Evolutionary conservation across 2,113 vertebrate genomes (phyloP), one percentile per base, ranked within the genome.

Genomic region (Vanacampus margaritifer): DNA sequence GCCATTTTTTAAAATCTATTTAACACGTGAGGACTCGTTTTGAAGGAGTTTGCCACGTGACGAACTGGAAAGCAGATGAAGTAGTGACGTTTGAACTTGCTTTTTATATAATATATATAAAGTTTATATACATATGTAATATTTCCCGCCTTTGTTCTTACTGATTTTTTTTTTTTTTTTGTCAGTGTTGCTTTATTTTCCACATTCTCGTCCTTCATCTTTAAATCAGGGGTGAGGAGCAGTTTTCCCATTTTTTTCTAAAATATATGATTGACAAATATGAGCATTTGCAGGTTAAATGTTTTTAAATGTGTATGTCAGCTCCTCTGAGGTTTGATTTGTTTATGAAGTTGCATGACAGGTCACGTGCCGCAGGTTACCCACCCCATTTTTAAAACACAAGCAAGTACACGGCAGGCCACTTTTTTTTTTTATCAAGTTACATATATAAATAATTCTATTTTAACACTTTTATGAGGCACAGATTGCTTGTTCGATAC

Each of bases 71-170:
- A 19, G 28, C 19, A 60, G 10, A 58, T 19, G 32, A 46, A 87
- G 77, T 64, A 57, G 71, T 74, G 69, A 74, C 70, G 75, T 83
- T 75, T 63, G 71, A 84, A 80, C 54, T 59, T 82, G 73, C 64
- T 83, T 86, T 86, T 13, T 86, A 72, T 83, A 77, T 78, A 70
- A 76, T 68, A 37, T 73, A 72, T 67, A 65, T 68, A 74, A 71
- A 75, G 9, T 51, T n/a, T 83, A 76, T 59, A 64, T 77, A 65
- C 28, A 73, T 71, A 73, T 50, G 51, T 75, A 32, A 65, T 80
- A 68, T 72, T 80, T 71, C 59, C 79, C 71, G 66, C 73, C 50
- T 79, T 61, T 58, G 60, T 61, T 68, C 63, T 69, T 54, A 57
- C 76, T 71, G 67, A 68, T 68, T 46, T 50, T 58, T 28, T 48